Evolutionary conservation across 2,797 vertebrate genomes (phyloP).

Genomic region (Staurois parvus): DNA sequence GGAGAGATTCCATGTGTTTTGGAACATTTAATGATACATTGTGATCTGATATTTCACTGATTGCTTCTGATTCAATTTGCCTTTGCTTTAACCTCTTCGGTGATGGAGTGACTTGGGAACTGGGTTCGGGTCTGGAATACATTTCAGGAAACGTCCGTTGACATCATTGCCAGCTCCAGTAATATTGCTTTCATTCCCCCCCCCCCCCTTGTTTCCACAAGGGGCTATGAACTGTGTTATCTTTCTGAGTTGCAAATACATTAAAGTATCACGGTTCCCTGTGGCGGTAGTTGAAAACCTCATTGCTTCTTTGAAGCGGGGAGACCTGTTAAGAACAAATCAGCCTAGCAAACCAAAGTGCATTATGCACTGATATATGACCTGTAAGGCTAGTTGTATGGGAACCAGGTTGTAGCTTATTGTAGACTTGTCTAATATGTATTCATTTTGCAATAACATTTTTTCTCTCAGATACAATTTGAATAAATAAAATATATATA

Average conservation of each 20-base stretch:
- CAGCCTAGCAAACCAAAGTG: neutral
- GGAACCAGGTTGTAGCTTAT: neutral
- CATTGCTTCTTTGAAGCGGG: constrained; percentile 11
- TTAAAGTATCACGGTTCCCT: constrained; percentile 15
- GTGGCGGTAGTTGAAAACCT: constrained; percentile 14
- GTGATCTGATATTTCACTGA: constrained; percentile 37
- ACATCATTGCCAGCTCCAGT: constrained; percentile 35
- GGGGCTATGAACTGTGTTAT: neutral
- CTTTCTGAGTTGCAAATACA: constrained; percentile 2
- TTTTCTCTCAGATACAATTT: too few species aligned
- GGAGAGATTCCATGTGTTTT: constrained; percentile 5
- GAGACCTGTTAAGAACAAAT: neutral
- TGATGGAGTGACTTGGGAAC: constrained; percentile 37
- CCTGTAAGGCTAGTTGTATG: neutral
- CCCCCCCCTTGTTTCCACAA: constrained; percentile 1
- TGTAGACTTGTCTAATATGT: neutral
- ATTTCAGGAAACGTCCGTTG: constrained; percentile 47
- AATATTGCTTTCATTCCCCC: constrained; percentile 43
- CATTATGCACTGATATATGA: neutral
- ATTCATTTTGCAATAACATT: too few species aligned
- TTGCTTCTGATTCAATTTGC: constrained; percentile 44
- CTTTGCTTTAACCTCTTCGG: constrained; percentile 35
- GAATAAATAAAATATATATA: too few species aligned
- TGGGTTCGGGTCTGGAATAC: constrained; percentile 38
- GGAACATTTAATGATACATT: constrained; percentile 24